A percentile compares a stretch with the other conserved stretches of the same genome.
Conservation (phyloP, 2,113 vertebrate species). For the Pyxicephalus adspersus region DNA sequence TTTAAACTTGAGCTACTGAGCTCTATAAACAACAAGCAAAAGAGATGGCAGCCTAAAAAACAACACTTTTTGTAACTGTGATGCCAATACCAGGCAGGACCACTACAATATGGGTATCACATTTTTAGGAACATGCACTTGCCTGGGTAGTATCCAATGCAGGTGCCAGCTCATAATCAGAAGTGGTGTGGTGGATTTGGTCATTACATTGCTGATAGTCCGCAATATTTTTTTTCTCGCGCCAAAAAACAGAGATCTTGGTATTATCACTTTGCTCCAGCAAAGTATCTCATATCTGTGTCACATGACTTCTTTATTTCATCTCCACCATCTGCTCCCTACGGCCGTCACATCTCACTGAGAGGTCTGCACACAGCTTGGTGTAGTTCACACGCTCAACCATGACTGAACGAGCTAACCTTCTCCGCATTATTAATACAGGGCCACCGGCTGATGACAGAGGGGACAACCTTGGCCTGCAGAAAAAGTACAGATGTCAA, state of each 20-base stretch:
- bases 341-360: slow-evolving; percentile 21
- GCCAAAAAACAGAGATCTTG: background rate
- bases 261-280: slow-evolving; percentile 1
- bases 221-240: no score
- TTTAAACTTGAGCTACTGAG: no score
- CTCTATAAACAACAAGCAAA: no score
- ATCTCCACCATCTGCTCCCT: slow-evolving; percentile 44
- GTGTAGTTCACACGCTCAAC: background rate
- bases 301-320: background rate
- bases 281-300: slow-evolving; percentile 17
- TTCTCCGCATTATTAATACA: slow-evolving; percentile 42
- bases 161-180: no score
- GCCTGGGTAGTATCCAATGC: no score
- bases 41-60: no score
- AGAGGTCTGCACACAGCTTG: background rate
- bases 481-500: slow-evolving; percentile 34
- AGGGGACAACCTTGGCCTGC: background rate
- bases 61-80: no score
- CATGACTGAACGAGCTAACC: slow-evolving; percentile 35
- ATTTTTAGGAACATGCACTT: no score
- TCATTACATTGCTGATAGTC: no score
- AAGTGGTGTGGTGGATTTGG: no score
- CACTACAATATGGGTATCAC: no score
- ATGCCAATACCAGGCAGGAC: no score
- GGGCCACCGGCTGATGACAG: slow-evolving; percentile 1